A percentile compares a stretch with the other conserved stretches of the same genome.
These are phyloP conservation scores for Drosophila lacicola DNA, from an alignment of 2,888 invertebrate genomes.

Conservation along the genomic window DNA sequence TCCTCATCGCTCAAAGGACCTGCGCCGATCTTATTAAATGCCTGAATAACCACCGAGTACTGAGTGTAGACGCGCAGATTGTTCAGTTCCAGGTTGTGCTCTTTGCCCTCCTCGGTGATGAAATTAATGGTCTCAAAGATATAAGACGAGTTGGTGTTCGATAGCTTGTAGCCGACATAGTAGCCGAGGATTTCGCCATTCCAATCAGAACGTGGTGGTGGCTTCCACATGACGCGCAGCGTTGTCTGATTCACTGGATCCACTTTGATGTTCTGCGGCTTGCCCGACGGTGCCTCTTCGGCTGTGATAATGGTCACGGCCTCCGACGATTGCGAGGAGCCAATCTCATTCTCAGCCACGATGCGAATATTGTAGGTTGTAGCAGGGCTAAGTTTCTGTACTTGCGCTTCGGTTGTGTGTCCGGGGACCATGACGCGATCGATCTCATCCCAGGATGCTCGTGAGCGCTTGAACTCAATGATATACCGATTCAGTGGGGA, in stretches of 20 bases:
- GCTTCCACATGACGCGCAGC: slow-evolving; percentile 95
- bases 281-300: slow-evolving; percentile 95
- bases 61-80: slow-evolving; percentile 96
- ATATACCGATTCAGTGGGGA: slow-evolving; percentile 95
- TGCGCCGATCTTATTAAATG: slow-evolving; percentile 96
- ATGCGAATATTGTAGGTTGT: slow-evolving; percentile 97
- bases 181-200: slow-evolving; percentile 96
- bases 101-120: slow-evolving; percentile 95
- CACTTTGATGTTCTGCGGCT: slow-evolving; percentile 93
- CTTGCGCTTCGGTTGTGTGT: slow-evolving; percentile 94
- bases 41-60: slow-evolving; percentile 97
- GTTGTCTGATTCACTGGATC: slow-evolving; percentile 95
- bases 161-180: slow-evolving; percentile 95
- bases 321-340: slow-evolving; percentile 96
- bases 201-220: slow-evolving; percentile 95
- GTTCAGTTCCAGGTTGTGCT: slow-evolving; percentile 93
- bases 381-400: slow-evolving; percentile 94
- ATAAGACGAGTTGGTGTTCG: slow-evolving; percentile 93
- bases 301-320: slow-evolving; percentile 97
- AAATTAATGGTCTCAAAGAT: slow-evolving; percentile 96
- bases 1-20: slow-evolving; percentile 96
- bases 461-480: slow-evolving; percentile 95
- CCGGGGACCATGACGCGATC: slow-evolving; percentile 96
- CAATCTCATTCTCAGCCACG: slow-evolving; percentile 96
- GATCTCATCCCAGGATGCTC: slow-evolving; percentile 93